Evolutionary conservation across 2,113 vertebrate species (phyloP).

Genomic region (Anthoscopus minutus): DNA sequence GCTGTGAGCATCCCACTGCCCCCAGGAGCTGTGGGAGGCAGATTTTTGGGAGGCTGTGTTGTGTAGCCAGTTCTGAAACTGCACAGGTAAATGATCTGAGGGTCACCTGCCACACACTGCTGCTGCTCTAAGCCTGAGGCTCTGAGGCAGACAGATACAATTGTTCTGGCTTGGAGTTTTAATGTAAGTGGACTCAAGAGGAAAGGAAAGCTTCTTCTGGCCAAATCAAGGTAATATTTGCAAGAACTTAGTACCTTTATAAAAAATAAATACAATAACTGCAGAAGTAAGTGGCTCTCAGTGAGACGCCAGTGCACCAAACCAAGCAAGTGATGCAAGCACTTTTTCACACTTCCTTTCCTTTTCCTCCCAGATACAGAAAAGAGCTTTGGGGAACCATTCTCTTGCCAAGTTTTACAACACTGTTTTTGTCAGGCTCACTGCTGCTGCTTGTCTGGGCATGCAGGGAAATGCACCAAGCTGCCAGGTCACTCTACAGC

Average conservation of each 20-base stretch:
- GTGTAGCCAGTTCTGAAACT: background rate
- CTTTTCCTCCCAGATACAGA: background rate
- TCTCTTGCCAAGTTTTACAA: background rate
- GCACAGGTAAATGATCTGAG: background rate
- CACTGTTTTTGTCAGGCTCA: background rate
- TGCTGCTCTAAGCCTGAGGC: background rate
- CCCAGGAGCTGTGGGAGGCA: background rate
- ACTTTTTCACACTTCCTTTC: background rate
- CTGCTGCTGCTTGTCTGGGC: background rate
- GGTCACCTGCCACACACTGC: fast-evolving
- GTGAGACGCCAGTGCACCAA: background rate
- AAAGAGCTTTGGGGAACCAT: background rate
- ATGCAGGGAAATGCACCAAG: background rate
- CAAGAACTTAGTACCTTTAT: background rate
- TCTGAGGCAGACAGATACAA: background rate
- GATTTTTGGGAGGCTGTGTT: background rate
- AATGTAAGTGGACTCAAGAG: background rate
- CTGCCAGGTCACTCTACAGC: background rate
- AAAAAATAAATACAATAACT: background rate
- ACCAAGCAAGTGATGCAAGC: background rate
- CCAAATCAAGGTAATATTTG: background rate
- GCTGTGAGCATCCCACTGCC: background rate
- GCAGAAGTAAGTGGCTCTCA: background rate
- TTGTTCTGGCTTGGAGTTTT: background rate
- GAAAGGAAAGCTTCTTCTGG: background rate